Percentiles rank a stretch among this genome's conserved stretches.
These are phyloP conservation scores for Trachelus tabidus DNA, from an alignment of 2,888 invertebrate genomes.

Conservation along the genomic window DNA sequence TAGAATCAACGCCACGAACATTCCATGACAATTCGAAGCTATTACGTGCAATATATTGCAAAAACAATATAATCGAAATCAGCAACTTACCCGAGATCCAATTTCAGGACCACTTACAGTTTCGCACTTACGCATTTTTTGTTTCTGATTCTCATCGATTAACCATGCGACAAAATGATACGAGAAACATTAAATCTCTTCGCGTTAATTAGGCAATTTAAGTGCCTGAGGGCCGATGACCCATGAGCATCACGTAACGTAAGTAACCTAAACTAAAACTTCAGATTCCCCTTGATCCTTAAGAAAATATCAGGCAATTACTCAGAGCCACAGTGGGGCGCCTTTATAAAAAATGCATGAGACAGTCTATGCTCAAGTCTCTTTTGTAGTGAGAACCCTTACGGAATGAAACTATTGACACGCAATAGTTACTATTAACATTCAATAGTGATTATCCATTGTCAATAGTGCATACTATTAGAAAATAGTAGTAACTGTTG, in stretches of 20 bases:
- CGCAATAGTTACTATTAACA: too few species aligned
- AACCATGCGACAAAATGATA: background rate
- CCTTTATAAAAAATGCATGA: slow-evolving; percentile 46
- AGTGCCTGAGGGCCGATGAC: background rate
- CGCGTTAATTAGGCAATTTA: background rate
- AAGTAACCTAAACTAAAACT: background rate
- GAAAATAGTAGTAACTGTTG: too few species aligned
- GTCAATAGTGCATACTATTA: too few species aligned
- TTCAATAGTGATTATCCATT: too few species aligned
- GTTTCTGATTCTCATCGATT: background rate
- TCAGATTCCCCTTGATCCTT: background rate
- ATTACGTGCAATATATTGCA: background rate
- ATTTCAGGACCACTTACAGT: background rate
- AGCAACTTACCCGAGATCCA: background rate
- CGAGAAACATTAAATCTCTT: background rate
- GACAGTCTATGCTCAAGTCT: background rate
- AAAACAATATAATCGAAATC: background rate
- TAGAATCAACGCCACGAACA: background rate
- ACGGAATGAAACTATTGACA: too few species aligned
- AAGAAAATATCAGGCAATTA: slow-evolving; percentile 31
- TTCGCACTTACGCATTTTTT: background rate
- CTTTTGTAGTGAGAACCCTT: background rate
- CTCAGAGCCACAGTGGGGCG: slow-evolving; percentile 21
- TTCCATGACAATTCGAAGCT: background rate
- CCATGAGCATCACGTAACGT: background rate